These are phyloP conservation scores for Erannis defoliaria DNA, from an alignment of 2,888 invertebrate species.

Conservation along the genomic window DNA sequence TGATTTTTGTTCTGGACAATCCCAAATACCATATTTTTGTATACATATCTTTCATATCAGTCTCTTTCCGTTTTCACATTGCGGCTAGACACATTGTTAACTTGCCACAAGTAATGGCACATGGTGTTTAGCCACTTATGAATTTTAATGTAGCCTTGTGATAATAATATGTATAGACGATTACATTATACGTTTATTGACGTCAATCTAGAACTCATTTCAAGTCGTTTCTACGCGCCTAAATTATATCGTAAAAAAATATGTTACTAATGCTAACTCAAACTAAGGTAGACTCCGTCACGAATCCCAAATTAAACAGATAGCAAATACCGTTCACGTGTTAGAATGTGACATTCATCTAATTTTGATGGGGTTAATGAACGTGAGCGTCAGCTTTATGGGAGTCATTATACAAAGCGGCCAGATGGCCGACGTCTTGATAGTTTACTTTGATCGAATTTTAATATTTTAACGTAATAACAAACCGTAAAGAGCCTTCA, in stretches of 20 bases:
- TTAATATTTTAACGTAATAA: slow-evolving; percentile 5
- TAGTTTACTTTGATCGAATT: slow-evolving; percentile 22
- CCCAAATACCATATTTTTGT: no score
- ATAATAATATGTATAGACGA: not conserved
- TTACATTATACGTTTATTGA: slow-evolving; percentile 31
- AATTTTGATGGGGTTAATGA: slow-evolving; percentile 29
- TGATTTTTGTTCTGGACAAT: no score
- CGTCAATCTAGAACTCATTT: slow-evolving; percentile 21
- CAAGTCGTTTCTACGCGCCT: not conserved
- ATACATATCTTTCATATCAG: no score
- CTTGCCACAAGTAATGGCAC: no score
- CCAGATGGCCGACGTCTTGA: slow-evolving; percentile 18
- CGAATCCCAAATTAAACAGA: slow-evolving; percentile 28
- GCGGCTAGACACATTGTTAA: no score
- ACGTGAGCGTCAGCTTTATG: slow-evolving; percentile 24
- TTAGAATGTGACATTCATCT: slow-evolving; percentile 27
- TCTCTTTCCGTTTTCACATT: no score
- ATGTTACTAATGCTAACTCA: slow-evolving; percentile 21
- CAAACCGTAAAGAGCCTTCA: slow-evolving; percentile 3
- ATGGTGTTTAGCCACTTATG: not conserved
- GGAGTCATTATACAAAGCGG: slow-evolving; percentile 22
- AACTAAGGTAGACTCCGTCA: slow-evolving; percentile 14
- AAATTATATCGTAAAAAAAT: slow-evolving; percentile 10
- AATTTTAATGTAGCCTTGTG: slow-evolving; percentile 9
- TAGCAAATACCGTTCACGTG: slow-evolving; percentile 19